A percentile compares a stretch with the other conserved stretches of the same genome.
phyloP scores from a whole-genome alignment of 2,888 invertebrate genomes.

The Cremastobaeus sp. region DNA sequence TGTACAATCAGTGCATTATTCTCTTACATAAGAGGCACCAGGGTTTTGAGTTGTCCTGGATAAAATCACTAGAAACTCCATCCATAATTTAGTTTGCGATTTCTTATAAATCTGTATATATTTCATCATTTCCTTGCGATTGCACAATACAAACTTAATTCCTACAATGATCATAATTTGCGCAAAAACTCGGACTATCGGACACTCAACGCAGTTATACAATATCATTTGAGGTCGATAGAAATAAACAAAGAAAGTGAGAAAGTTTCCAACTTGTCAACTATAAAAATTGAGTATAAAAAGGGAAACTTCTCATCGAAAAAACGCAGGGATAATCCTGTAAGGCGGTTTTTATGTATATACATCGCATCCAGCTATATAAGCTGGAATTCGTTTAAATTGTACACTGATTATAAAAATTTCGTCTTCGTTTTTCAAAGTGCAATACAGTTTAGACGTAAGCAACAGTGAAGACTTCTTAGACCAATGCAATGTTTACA shows the following conservation, averaged over 20 bases:
- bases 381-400: too few relatives aligned
- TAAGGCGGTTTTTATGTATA: constrained; percentile 36
- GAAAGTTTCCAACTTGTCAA: constrained; percentile 11
- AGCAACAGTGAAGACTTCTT: too few relatives aligned
- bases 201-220: constrained; percentile 20
- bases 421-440: too few relatives aligned
- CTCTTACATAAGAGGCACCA: constrained; percentile 67
- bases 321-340: constrained; percentile 39
- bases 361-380: constrained; percentile 16
- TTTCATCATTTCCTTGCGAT: constrained; percentile 39
- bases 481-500: too few relatives aligned
- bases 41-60: constrained; percentile 63
- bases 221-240: constrained; percentile 28
- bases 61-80: constrained; percentile 61
- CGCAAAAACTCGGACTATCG: constrained; percentile 44
- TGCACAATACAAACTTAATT: constrained; percentile 52
- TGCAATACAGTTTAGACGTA: too few relatives aligned
- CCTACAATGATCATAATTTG: constrained; percentile 44
- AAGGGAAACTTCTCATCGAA: constrained; percentile 28
- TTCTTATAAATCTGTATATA: constrained; percentile 36
- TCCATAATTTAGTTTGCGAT: constrained; percentile 45
- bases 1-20: constrained; percentile 48
- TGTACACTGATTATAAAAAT: too few relatives aligned
- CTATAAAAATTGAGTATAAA: constrained; percentile 30
- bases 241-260: constrained; percentile 15